Evolutionary conservation across 2,888 invertebrate genomes (phyloP).

Genomic region (Hemithea aestivaria): DNA sequence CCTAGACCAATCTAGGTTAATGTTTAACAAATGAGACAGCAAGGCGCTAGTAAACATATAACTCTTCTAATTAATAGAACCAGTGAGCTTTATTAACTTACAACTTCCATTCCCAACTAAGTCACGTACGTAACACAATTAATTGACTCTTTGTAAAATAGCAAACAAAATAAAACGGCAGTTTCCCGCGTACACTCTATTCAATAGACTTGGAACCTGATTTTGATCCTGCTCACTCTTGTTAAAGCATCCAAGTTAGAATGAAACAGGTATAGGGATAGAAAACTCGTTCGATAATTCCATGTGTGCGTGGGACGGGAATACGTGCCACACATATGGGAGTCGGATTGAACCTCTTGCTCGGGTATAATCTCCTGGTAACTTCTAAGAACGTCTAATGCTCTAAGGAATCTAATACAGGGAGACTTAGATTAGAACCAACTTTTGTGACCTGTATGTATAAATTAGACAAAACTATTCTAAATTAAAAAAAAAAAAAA

Average conservation of each 20-base stretch:
- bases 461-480: no score
- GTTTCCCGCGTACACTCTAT: constrained; percentile 20
- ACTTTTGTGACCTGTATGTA: no score
- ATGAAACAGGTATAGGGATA: constrained; percentile 57
- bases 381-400: constrained; percentile 79
- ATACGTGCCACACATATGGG: constrained; percentile 52
- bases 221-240: constrained; percentile 37
- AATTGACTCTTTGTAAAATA: no score
- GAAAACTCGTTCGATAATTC: constrained; percentile 46
- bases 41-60: no score
- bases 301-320: constrained; percentile 51
- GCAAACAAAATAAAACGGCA: constrained; percentile 7
- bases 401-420: constrained; percentile 61
- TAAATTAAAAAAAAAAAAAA: no score
- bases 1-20: no score
- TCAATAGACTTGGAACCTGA: constrained; percentile 30
- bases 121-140: no score
- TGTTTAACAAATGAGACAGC: no score
- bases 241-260: constrained; percentile 26
- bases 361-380: constrained; percentile 62
- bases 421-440: no score
- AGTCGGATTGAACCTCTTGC: constrained; percentile 53
- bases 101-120: no score
- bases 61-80: no score
- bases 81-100: no score